Evolutionary conservation across 2,888 invertebrate species (phyloP).

Genomic region (Ashinkailepas kermadecensis): DNA sequence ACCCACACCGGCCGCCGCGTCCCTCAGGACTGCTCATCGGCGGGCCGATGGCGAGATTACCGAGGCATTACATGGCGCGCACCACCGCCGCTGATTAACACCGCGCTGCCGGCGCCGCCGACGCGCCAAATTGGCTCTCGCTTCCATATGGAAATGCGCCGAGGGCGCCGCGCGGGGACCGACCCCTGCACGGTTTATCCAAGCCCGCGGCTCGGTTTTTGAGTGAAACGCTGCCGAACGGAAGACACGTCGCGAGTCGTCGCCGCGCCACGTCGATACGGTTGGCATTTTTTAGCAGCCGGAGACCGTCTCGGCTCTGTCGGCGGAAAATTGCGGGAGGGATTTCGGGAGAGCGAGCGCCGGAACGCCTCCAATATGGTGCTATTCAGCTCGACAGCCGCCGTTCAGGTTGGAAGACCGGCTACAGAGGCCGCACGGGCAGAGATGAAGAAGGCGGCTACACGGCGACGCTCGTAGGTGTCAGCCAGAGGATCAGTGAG

Average conservation of each 20-base stretch:
- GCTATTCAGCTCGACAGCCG: no score
- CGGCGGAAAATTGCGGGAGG: no score
- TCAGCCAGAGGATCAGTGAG: no score
- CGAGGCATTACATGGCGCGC: constrained; percentile 11
- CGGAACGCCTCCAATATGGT: background rate
- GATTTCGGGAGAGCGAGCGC: background rate
- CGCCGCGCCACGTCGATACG: background rate
- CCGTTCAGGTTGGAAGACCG: no score
- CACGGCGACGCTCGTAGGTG: no score
- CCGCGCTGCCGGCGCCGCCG: constrained; percentile 3
- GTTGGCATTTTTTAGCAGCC: background rate
- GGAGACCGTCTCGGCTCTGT: background rate
- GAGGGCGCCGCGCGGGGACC: background rate
- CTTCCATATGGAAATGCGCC: constrained; percentile 14
- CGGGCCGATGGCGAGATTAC: background rate
- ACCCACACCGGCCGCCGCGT: no score
- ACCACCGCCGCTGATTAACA: background rate
- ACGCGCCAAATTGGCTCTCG: constrained; percentile 18
- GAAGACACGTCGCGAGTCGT: background rate
- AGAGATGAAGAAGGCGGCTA: no score
- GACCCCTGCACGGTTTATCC: background rate
- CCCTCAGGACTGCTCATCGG: background rate
- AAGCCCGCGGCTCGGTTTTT: background rate
- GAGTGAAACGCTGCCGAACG: background rate
- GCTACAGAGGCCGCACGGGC: no score